phyloP scores from a whole-genome alignment of 2,888 invertebrate species.

The Scaptomyza polygonia region DNA sequence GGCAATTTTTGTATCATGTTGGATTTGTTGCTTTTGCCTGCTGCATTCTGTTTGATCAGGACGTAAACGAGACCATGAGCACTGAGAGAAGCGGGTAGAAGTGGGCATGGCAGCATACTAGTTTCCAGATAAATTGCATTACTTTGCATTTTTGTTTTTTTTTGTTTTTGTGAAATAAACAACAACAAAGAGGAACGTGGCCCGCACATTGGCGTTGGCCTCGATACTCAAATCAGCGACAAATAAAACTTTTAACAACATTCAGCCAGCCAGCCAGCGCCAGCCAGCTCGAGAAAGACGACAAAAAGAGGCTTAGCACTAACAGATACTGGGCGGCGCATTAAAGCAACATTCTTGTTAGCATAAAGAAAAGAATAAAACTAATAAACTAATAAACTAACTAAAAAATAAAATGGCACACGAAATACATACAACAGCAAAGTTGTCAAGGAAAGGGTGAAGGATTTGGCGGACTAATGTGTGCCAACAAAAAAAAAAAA shows the following conservation, averaged over 20 bases:
- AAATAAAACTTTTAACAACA: slow-evolving; percentile 70
- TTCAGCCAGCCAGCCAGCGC: no score
- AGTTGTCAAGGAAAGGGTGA: slow-evolving; percentile 15
- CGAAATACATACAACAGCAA: slow-evolving; percentile 13
- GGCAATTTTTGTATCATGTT: slow-evolving; percentile 54
- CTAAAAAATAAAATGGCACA: neutral
- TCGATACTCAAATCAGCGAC: slow-evolving; percentile 72
- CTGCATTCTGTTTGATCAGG: slow-evolving; percentile 24
- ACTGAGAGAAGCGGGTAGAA: slow-evolving; percentile 19
- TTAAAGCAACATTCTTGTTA: slow-evolving; percentile 61
- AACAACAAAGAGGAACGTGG: slow-evolving; percentile 19
- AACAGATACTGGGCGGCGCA: slow-evolving; percentile 18
- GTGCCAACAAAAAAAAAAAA: no score
- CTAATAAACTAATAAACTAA: neutral
- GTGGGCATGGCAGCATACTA: slow-evolving; percentile 55
- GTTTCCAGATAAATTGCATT: slow-evolving; percentile 73
- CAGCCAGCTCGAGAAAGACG: no score
- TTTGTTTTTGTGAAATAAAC: slow-evolving; percentile 64
- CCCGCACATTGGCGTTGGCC: slow-evolving; percentile 57
- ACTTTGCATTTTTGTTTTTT: slow-evolving; percentile 67
- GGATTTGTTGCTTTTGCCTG: slow-evolving; percentile 27
- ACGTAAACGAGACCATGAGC: slow-evolving; percentile 9
- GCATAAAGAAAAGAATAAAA: slow-evolving; percentile 39
- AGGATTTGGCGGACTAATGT: slow-evolving; percentile 12
- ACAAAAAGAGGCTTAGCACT: neutral